phyloP scores from a whole-genome alignment of 2,797 vertebrate genomes.

The Channa striata region DNA sequence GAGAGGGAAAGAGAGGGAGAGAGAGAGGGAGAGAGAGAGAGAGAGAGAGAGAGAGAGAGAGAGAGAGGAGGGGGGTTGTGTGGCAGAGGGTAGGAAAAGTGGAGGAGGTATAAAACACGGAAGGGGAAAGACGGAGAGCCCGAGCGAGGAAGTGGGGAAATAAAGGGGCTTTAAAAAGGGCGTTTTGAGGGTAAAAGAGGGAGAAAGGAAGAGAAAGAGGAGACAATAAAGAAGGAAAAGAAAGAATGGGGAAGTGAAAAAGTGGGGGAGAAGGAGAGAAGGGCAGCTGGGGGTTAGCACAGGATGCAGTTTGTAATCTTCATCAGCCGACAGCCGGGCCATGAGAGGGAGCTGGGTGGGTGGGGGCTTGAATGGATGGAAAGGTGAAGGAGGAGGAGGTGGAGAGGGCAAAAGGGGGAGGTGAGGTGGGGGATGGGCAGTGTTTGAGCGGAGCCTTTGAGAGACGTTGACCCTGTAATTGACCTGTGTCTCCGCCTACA shows the following conservation, averaged over 20 bases:
- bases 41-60: constrained; percentile 20
- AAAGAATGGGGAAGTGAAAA: neutral
- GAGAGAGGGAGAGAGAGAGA: constrained; percentile 26
- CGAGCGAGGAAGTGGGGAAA: constrained; percentile 46
- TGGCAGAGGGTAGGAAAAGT: constrained; percentile 15
- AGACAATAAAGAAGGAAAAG: constrained; percentile 35
- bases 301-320: constrained; percentile 79
- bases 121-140: constrained; percentile 47
- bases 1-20: constrained; percentile 18
- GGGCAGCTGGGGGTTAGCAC: constrained; percentile 53
- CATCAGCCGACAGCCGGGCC: constrained; percentile 65
- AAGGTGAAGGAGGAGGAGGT: constrained; percentile 47
- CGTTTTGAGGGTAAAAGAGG: constrained; percentile 29
- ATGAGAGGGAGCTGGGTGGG: constrained; percentile 7
- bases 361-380: constrained; percentile 42
- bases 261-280: neutral
- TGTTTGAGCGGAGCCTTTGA: constrained; percentile 75
- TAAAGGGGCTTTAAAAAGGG: constrained; percentile 50
- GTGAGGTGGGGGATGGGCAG: constrained; percentile 31
- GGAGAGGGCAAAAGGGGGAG: constrained; percentile 14
- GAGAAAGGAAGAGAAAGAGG: constrained; percentile 45
- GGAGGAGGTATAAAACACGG: constrained; percentile 47
- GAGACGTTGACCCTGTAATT: constrained; percentile 83
- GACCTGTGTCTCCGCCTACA: constrained; percentile 82
- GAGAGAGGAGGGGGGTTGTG: constrained; percentile 19